Percentiles rank a stretch among this genome's conserved stretches.
Conservation (phyloP, 2,888 invertebrate species). For the Mystacides longicornis region DNA sequence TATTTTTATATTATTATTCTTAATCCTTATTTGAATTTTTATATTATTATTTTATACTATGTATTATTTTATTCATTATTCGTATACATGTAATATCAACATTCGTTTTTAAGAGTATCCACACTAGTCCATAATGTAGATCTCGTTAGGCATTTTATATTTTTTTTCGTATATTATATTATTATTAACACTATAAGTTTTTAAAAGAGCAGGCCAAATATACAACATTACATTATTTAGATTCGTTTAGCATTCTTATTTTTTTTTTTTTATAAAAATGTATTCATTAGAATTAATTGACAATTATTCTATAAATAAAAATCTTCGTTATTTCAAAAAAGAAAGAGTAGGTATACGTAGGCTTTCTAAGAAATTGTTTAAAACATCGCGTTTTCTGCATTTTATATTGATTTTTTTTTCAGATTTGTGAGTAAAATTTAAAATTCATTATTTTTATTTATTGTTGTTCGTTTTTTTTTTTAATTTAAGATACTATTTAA, state of each 20-base stretch:
- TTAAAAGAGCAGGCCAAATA: not conserved
- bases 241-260: not conserved
- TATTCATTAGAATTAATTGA: conserved; percentile 23
- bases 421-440: not conserved
- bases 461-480: not conserved
- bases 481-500: not conserved
- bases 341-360: too few species aligned
- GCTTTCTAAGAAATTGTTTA: too few species aligned
- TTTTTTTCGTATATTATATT: not conserved
- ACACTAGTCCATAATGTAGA: not conserved
- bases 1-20: not conserved
- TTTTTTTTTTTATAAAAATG: conserved; percentile 23
- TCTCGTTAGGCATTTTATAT: not conserved
- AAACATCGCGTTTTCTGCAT: too few species aligned
- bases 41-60: not conserved
- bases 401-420: not conserved
- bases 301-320: conserved; percentile 24
- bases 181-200: conserved; percentile 1
- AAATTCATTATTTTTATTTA: not conserved
- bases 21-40: not conserved
- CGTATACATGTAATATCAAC: conserved; percentile 2
- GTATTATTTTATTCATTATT: not conserved
- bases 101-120: not conserved
- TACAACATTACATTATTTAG: not conserved
- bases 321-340: too few species aligned